Base-by-base conservation (phyloP, 2,113 vertebrate genomes). In the Corythornis vintsioides region DNA sequence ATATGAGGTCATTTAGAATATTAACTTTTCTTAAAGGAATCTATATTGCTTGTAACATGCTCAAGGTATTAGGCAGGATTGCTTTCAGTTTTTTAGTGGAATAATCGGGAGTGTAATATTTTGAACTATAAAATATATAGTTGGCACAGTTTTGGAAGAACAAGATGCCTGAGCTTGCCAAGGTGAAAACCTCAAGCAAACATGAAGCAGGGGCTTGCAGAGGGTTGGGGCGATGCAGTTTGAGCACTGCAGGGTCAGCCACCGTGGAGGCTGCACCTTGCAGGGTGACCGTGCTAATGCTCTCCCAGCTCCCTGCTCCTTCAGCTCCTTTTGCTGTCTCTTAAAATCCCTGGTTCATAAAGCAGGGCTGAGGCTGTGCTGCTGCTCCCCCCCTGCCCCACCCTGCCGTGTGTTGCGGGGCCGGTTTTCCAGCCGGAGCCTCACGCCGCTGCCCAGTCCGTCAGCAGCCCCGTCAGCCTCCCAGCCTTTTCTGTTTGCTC, bases 401-500 rank as follows among this genome's bases (percentile, higher is more conserved):
- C 38, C 38, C 38, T 38, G 3, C 35, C 31, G 25, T 9, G 0
- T 13, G 42, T 73, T 69, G 79, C 5, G 13, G 67, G 15, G 76
- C 92, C 3, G 9, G 16, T 90, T 92, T 80, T 59, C 64, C 73
- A 82, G 45, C 45, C 10, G 4, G 84, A 40, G 84, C 28, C 1
- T 24, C 24, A 48, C 15, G 7, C 70, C 4, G 4, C 48, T 1
- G 9, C 77, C 14, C 85, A 28, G 86, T 48, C 53, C 4, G 2
- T 61, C 3, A 1, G 59, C 53, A 20, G 87, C 85, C 80, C 1
- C 42, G 4, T 89, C 94, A 86, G 63, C 77, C 65, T 84, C 87
- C 56, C 64, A 79, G 81, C 71, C 59, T 80, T 26, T 3, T n/a
- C 3, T 93, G 76, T 95, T 94, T 95, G 92, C 90, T 89, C 17